These are phyloP conservation scores for Halictus rubicundus DNA, from an alignment of 1,140 invertebrate genomes.

Conservation along the genomic window DNA sequence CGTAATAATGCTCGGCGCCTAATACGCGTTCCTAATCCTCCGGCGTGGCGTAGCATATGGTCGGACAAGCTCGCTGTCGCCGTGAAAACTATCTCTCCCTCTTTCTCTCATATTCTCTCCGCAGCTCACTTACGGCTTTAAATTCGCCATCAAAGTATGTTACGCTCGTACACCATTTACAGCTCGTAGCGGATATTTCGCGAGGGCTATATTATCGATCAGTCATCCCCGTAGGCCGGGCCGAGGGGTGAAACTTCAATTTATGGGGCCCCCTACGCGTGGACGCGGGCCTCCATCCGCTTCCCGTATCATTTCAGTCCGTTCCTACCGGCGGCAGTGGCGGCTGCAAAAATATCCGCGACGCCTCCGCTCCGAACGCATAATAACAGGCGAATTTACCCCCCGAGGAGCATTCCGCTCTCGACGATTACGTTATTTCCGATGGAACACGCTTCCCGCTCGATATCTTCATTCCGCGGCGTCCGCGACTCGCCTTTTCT, in stretches of 20 bases:
- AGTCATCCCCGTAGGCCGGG: slow-evolving; percentile 28
- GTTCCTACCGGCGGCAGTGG: neutral
- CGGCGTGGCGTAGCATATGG: slow-evolving; percentile 57
- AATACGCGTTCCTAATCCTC: slow-evolving; percentile 58
- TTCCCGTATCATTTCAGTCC: slow-evolving; percentile 20
- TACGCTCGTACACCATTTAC: slow-evolving; percentile 33
- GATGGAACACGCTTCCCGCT: neutral
- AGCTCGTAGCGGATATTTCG: slow-evolving; percentile 26
- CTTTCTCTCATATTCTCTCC: neutral
- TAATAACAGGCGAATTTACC: neutral
- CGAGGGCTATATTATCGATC: slow-evolving; percentile 43
- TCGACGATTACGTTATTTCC: neutral
- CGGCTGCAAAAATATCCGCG: slow-evolving; percentile 8
- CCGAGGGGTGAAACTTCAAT: slow-evolving; percentile 33
- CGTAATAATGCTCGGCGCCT: slow-evolving; percentile 59
- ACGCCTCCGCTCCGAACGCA: neutral
- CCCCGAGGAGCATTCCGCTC: neutral
- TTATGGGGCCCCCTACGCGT: neutral
- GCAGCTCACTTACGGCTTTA: slow-evolving; percentile 31
- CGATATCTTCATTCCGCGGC: neutral
- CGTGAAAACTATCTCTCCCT: slow-evolving; percentile 9
- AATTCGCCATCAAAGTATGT: slow-evolving; percentile 44
- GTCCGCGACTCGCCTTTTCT: neutral
- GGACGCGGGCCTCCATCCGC: neutral
- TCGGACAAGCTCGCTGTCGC: slow-evolving; percentile 49